phyloP scores from a whole-genome alignment of 2,888 invertebrate genomes.

The Pachymerium ferrugineum region DNA sequence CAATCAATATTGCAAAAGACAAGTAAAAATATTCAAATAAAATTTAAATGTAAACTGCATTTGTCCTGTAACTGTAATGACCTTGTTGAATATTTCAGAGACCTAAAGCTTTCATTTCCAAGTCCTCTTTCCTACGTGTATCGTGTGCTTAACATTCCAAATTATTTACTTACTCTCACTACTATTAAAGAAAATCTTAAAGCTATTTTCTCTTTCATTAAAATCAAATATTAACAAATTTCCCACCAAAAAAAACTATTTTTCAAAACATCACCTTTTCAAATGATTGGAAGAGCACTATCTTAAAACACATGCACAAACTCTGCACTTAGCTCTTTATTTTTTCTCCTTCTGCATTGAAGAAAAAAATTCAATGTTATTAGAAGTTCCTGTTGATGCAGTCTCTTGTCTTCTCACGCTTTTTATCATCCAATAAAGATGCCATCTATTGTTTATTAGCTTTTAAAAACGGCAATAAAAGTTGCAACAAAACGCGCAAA shows the following conservation, averaged over 20 bases:
- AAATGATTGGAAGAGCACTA: neutral
- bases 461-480: neutral
- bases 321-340: neutral
- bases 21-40: too few species aligned
- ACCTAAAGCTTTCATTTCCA: too few species aligned
- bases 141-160: too few species aligned
- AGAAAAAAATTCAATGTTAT: constrained; percentile 6
- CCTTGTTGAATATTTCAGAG: too few species aligned
- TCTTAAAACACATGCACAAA: neutral
- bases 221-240: neutral
- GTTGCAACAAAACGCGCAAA: constrained; percentile 4
- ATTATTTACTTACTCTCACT: too few species aligned
- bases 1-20: too few species aligned
- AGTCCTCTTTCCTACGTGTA: too few species aligned
- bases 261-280: neutral
- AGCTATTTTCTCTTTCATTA: too few species aligned
- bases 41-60: too few species aligned
- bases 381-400: constrained; percentile 13
- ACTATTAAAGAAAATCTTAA: too few species aligned
- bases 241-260: too few species aligned
- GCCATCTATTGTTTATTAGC: constrained; percentile 13
- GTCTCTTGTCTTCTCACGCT: constrained; percentile 13
- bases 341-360: neutral
- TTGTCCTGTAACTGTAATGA: too few species aligned
- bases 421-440: constrained; percentile 8